Percentiles rank a stretch among this genome's conserved stretches.
Evolutionary conservation across 2,888 invertebrate species (phyloP).

Genomic region (Rotaria macrura): DNA sequence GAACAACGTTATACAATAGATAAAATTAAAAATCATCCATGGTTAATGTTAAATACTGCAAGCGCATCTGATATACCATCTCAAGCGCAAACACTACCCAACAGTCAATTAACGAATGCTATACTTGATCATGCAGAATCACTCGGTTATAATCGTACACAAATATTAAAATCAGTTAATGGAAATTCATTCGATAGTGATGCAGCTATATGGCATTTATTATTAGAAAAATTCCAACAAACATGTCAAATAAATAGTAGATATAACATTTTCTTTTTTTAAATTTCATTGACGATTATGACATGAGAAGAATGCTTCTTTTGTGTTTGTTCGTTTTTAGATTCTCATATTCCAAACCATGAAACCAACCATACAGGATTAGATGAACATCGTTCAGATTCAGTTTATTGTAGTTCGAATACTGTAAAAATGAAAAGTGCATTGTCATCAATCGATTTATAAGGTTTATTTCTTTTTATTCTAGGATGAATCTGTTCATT

Average conservation of each 20-base stretch:
- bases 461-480: not conserved
- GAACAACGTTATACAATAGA: conserved; percentile 22
- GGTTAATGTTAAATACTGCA: not conserved
- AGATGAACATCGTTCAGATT: not conserved
- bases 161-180: not conserved
- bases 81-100: not conserved
- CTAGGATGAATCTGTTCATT: not conserved
- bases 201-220: conserved; percentile 16
- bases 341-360: not conserved
- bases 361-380: not conserved
- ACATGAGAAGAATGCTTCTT: too few species aligned
- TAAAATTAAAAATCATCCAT: conserved; percentile 27
- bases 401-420: not conserved
- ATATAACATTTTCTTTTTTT: not conserved
- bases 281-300: not conserved
- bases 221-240: conserved; percentile 20
- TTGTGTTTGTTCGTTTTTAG: not conserved
- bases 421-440: not conserved
- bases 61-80: not conserved
- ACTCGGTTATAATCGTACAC: conserved; percentile 10
- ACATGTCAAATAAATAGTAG: not conserved
- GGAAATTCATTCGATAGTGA: conserved; percentile 1
- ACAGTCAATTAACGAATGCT: not conserved
- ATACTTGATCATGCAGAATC: not conserved
- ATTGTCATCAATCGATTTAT: not conserved